Percentiles rank a stretch among this genome's conserved stretches.
phyloP scores from a whole-genome alignment of 2,888 invertebrate genomes.

The Cheilosia soror region DNA sequence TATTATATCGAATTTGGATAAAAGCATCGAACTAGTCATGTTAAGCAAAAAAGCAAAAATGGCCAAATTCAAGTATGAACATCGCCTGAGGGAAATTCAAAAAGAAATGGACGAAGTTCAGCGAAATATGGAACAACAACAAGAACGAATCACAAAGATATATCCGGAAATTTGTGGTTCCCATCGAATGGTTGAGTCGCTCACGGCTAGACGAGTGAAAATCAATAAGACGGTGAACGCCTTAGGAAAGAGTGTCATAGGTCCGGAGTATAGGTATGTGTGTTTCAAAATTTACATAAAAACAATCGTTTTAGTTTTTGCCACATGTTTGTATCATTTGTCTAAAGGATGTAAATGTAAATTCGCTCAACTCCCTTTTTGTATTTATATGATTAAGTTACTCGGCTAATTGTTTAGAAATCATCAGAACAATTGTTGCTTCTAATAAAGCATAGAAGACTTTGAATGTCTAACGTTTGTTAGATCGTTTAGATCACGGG shows the following conservation, averaged over 20 bases:
- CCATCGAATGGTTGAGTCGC: constrained; percentile 80
- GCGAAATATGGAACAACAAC: constrained; percentile 78
- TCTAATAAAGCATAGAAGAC: no score
- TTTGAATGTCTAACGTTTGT: no score
- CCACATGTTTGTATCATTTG: not conserved
- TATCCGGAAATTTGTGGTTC: constrained; percentile 81
- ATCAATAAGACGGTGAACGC: constrained; percentile 79
- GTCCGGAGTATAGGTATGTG: constrained; percentile 78
- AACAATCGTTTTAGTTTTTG: no score
- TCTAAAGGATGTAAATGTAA: no score
- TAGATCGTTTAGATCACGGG: no score
- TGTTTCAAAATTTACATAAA: not conserved
- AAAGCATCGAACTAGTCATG: constrained; percentile 80
- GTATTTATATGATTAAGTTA: no score
- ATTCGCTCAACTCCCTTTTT: no score
- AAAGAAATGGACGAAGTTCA: constrained; percentile 79
- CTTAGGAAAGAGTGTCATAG: constrained; percentile 79
- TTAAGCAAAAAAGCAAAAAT: constrained; percentile 80
- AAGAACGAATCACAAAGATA: constrained; percentile 79
- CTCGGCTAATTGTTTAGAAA: no score
- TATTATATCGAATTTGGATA: constrained; percentile 80
- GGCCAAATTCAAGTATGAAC: constrained; percentile 78
- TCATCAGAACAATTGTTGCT: no score
- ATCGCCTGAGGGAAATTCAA: constrained; percentile 79
- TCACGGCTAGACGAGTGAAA: constrained; percentile 80